Evolutionary conservation across 2,113 vertebrate genomes (phyloP).

Genomic region (Aix galericulata): DNA sequence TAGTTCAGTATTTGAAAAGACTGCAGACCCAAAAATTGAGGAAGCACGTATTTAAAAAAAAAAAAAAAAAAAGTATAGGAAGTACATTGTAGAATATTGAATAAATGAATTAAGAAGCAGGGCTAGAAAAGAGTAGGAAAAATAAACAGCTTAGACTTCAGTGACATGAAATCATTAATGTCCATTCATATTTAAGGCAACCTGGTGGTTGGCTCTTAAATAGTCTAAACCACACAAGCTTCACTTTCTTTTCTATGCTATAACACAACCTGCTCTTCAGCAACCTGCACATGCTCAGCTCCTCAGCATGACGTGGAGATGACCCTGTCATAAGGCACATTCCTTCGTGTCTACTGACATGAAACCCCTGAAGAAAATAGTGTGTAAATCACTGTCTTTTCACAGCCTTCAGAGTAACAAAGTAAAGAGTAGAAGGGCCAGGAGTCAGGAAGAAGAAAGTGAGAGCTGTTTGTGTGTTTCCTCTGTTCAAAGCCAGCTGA

Average conservation of each 20-base stretch:
- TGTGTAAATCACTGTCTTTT: background rate
- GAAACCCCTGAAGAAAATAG: background rate
- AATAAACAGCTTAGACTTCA: background rate
- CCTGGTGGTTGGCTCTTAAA: background rate
- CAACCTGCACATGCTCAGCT: background rate
- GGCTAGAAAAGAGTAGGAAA: background rate
- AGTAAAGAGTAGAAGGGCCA: background rate
- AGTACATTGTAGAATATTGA: background rate
- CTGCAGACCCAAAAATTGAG: background rate
- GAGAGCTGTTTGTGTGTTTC: background rate
- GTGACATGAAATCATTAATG: background rate
- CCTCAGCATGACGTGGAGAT: background rate
- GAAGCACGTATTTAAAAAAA: background rate
- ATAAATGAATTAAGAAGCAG: background rate
- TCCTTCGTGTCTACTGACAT: background rate
- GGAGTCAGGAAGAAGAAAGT: background rate
- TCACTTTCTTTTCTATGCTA: background rate
- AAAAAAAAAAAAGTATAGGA: background rate
- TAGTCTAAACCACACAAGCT: background rate
- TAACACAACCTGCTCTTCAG: background rate
- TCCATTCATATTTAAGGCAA: background rate
- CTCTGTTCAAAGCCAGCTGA: background rate
- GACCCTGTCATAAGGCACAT: background rate
- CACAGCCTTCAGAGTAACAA: rapidly evolving
- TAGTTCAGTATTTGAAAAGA: background rate